A percentile compares a stretch with the other conserved stretches of the same genome.
These are phyloP conservation scores for Parnassius mnemosyne DNA, from an alignment of 2,888 invertebrate genomes.

Conservation along the genomic window DNA sequence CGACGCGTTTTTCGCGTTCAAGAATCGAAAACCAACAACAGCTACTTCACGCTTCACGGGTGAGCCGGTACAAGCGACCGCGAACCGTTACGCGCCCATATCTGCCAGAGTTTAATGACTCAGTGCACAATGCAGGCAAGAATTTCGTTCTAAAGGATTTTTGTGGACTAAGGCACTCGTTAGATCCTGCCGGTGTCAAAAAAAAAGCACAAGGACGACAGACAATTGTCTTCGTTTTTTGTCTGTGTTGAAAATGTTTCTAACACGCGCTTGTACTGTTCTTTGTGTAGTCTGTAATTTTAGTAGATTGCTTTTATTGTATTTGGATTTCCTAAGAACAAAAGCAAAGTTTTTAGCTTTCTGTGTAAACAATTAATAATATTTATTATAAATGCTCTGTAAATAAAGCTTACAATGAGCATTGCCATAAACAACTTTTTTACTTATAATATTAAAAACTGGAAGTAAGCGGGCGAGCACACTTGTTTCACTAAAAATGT, in stretches of 20 bases:
- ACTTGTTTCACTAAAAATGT: constrained; percentile 25
- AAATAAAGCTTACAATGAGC: neutral
- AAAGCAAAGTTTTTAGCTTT: no score
- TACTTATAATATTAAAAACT: neutral
- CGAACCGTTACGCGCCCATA: constrained; percentile 51
- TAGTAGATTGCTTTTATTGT: constrained; percentile 6
- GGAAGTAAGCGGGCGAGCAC: constrained; percentile 13
- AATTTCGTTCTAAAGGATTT: constrained; percentile 37
- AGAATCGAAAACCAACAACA: constrained; percentile 35
- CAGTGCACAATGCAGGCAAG: constrained; percentile 45
- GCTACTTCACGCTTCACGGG: constrained; percentile 39
- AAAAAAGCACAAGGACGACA: constrained; percentile 18
- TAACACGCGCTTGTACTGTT: constrained; percentile 17
- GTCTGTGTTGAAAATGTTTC: constrained; percentile 23
- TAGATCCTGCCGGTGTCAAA: constrained; percentile 19
- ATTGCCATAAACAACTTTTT: constrained; percentile 1
- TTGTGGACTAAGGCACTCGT: constrained; percentile 15
- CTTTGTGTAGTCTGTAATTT: constrained; percentile 7
- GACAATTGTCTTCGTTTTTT: constrained; percentile 23
- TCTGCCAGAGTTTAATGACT: constrained; percentile 53
- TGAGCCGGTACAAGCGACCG: constrained; percentile 31
- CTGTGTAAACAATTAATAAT: no score
- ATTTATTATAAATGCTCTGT: neutral
- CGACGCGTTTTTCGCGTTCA: constrained; percentile 35
- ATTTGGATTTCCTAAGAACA: neutral